Conservation (phyloP, 2,797 vertebrate species). For the Eleutherodactylus coqui region DNA sequence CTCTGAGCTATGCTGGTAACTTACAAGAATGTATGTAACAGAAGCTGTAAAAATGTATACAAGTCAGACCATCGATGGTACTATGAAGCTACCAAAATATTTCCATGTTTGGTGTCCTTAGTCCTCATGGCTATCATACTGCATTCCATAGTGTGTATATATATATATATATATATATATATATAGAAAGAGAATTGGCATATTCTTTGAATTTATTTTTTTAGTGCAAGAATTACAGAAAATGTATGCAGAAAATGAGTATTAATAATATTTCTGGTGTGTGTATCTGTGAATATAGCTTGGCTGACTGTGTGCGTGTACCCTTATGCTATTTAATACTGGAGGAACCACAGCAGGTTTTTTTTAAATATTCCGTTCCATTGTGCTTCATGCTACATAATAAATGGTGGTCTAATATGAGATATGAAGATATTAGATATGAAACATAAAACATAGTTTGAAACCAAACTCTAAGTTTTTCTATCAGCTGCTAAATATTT, state of each 20-base stretch:
- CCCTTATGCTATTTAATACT: background rate
- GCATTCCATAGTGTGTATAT: background rate
- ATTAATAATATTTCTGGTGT: no score
- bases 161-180: background rate
- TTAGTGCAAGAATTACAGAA: background rate
- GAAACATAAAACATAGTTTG: background rate
- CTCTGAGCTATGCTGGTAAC: background rate
- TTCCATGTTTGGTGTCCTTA: background rate
- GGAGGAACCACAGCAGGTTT: background rate
- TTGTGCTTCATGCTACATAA: background rate
- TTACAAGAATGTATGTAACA: background rate
- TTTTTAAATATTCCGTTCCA: background rate
- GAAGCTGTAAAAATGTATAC: constrained; percentile 9
- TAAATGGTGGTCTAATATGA: background rate
- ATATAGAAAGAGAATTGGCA: background rate
- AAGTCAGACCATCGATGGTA: no score
- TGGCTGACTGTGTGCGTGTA: background rate
- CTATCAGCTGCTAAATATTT: background rate
- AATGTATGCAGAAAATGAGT: background rate
- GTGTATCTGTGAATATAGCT: background rate
- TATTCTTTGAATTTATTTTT: no score
- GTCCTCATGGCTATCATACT: background rate
- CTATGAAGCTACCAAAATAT: background rate
- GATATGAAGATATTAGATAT: background rate
- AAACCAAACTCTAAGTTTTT: background rate